These are phyloP conservation scores for Papilio elwesi DNA, from an alignment of 2,888 invertebrate genomes.

Conservation along the genomic window DNA sequence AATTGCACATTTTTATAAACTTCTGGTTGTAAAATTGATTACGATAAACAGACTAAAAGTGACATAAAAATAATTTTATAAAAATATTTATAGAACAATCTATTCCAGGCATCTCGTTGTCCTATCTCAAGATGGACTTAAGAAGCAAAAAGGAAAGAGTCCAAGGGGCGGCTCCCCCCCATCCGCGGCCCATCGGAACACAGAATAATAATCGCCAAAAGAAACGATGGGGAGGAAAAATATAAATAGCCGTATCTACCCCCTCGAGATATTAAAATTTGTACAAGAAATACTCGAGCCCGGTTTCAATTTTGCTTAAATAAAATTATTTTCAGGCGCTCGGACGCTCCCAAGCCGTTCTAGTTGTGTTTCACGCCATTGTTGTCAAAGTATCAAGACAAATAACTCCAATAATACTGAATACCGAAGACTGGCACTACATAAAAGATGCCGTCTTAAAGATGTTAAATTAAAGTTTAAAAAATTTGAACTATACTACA, in stretches of 20 bases:
- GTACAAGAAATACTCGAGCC: slow-evolving; percentile 67
- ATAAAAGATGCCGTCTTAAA: background rate
- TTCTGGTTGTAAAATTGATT: too few relatives aligned
- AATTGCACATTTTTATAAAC: too few relatives aligned
- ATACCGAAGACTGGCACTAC: background rate
- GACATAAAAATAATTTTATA: background rate
- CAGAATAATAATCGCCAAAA: slow-evolving; percentile 85
- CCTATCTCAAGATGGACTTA: slow-evolving; percentile 83
- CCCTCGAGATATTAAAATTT: slow-evolving; percentile 80
- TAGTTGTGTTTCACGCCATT: slow-evolving; percentile 45
- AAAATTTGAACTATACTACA: too few relatives aligned
- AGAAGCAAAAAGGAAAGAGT: slow-evolving; percentile 85
- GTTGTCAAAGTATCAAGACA: slow-evolving; percentile 28
- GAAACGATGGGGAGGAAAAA: slow-evolving; percentile 80
- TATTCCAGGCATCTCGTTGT: slow-evolving; percentile 56
- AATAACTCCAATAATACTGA: background rate
- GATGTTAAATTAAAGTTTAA: too few relatives aligned
- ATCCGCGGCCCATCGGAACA: slow-evolving; percentile 76
- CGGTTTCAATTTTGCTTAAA: slow-evolving; percentile 75
- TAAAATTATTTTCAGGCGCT: slow-evolving; percentile 66
- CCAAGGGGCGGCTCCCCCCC: slow-evolving; percentile 66
- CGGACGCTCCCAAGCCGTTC: slow-evolving; percentile 42
- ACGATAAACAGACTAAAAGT: too few relatives aligned
- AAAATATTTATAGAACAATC: slow-evolving; percentile 33
- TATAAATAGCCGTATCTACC: slow-evolving; percentile 81